Percentiles rank a stretch among this genome's conserved stretches.
Evolutionary conservation across 1,140 invertebrate genomes (phyloP).

Genomic region (Polyergus mexicanus): DNA sequence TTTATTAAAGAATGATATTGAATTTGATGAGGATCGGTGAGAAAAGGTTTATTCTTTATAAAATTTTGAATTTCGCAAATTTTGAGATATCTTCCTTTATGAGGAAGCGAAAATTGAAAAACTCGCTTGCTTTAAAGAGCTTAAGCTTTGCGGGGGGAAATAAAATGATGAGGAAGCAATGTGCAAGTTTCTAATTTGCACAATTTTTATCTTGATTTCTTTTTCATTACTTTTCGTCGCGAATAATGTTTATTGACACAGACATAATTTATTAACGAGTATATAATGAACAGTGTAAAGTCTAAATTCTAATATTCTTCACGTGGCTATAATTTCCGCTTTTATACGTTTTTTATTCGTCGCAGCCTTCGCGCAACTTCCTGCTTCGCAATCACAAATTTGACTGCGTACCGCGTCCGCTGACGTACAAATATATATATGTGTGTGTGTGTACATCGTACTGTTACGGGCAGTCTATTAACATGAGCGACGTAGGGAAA

Average conservation of each 20-base stretch:
- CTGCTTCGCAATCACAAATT: conserved; percentile 19
- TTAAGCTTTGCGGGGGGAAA: too few relatives aligned
- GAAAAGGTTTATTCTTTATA: too few relatives aligned
- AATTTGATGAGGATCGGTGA: too few relatives aligned
- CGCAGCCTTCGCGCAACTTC: background rate
- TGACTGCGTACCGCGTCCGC: background rate
- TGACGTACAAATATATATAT: background rate
- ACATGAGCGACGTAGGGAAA: conserved; percentile 31
- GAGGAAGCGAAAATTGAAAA: too few relatives aligned
- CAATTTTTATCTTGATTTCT: background rate
- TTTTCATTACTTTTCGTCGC: background rate
- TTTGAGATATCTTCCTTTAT: too few relatives aligned
- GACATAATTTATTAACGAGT: background rate
- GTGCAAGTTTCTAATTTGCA: too few relatives aligned
- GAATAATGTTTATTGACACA: background rate
- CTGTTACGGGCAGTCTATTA: conserved; percentile 14
- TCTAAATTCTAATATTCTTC: background rate
- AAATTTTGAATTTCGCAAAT: too few relatives aligned
- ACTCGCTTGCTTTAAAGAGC: too few relatives aligned
- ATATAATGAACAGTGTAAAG: background rate
- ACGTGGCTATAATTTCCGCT: background rate
- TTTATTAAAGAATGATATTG: too few relatives aligned
- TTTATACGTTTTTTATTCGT: background rate
- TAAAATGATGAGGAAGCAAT: too few relatives aligned
- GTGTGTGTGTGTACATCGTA: background rate